Evolutionary conservation across 1,140 invertebrate genomes (phyloP).

Genomic region (Tetramorium parvispinum): DNA sequence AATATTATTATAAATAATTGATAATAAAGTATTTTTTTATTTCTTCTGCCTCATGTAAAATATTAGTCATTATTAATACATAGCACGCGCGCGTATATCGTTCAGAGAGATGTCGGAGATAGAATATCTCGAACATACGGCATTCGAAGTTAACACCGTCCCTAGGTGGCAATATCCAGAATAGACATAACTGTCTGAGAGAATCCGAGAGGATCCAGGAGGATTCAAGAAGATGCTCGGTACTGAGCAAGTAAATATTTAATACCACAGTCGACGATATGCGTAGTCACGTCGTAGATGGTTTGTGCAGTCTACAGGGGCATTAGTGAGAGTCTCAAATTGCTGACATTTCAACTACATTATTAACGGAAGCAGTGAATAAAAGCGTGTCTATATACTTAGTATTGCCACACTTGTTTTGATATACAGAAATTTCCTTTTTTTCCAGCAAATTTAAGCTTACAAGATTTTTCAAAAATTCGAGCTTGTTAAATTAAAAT

Average conservation of each 20-base stretch:
- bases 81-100: background rate
- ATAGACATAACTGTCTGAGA: conserved; percentile 60
- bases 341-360: conserved; percentile 65
- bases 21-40: background rate
- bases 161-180: conserved; percentile 53
- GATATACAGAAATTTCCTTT: background rate
- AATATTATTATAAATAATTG: background rate
- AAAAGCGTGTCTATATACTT: conserved; percentile 19
- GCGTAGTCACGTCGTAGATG: conserved; percentile 28
- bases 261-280: conserved; percentile 39
- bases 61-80: conserved; percentile 16
- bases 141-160: conserved; percentile 49
- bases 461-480: background rate
- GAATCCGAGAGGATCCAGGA: conserved; percentile 39
- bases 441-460: background rate
- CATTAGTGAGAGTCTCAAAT: conserved; percentile 63
- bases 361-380: conserved; percentile 65
- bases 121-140: conserved; percentile 35
- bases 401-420: background rate
- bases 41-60: background rate
- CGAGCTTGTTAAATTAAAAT: background rate
- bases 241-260: conserved; percentile 66
- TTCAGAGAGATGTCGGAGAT: background rate
- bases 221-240: conserved; percentile 62
- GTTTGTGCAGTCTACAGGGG: conserved; percentile 37